Base-by-base conservation (phyloP, 2,113 vertebrate genomes). In the Stomatorhinus ivindoensis region DNA sequence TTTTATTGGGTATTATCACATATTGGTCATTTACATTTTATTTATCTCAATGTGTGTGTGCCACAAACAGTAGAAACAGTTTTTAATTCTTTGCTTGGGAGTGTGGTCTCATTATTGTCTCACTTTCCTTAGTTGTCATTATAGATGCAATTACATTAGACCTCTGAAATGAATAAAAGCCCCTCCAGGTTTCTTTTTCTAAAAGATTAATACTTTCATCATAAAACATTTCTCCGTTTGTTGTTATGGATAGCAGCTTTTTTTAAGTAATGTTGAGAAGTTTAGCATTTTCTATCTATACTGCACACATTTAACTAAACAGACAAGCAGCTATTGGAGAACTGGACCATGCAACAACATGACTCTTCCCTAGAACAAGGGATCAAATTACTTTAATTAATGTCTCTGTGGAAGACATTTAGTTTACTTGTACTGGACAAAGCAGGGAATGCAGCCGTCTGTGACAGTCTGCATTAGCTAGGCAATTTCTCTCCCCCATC, bases 391-490 rank as follows among this genome's bases (percentile, higher is more conserved):
- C 83, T 92, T 93, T 91, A 91, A 93, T 93, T 92, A 94, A 89
- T 17, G 91, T 92, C 92, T 92, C 90, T 90, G 92, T 90, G 92
- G 91, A 93, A 83, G 87, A 89, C 91, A 94, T 94, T 94, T 93
- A 91, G 91, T 94, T 89, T n/a, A 65, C 88, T 88, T 89, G 87
- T 91, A 93, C 91, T 93, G 91, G 90, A 92, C 93, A 92, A 84
- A 93, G 90, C 80, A 92, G 91, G 91, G 44, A 94, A 93, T 93
- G 91, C 92, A 92, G 90, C 92, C 89, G 84, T 89, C 93, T 90
- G 91, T 94, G 93, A 94, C 94, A 93, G 91, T 95, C 91, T 94
- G 83, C 90, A 94, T 95, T 94, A 94, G 93, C 90, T 50, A 90
- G 91, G 92, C 92, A 93, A 93, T 95, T 90, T 90, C 86, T 94